Base-by-base conservation (phyloP, 2,888 invertebrate genomes). In the Adela reaumurella region DNA sequence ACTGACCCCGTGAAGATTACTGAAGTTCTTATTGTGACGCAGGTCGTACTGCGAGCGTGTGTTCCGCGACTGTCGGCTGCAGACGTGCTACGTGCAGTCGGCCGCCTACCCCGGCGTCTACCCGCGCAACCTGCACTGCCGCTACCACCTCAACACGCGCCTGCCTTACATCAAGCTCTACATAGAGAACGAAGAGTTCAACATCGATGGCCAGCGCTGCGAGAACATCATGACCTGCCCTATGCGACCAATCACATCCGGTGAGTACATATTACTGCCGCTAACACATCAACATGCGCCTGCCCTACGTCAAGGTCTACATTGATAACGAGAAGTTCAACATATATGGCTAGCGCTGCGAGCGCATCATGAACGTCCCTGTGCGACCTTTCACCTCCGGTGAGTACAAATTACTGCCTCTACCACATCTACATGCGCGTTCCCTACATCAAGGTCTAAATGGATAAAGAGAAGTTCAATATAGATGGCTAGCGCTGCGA, bases 181-280 rank as follows among this genome's bases (percentile, higher is more conserved):
- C 76, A 91, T 94, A 60, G 93, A 94, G 68, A 94, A 94, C 67
- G 93, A 94, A 66, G 93, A 94, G 68, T 94, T 94, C 74, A 94
- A 94, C 67, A 92, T 94, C 58, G 94, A 94, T 60, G 94, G 94
- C 1, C 94, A 94, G 63, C 83, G 94, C 49, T 94, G 94, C 65
- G 94, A 95, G 71, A 94, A 94, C 68, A 92, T 94, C 58, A 94
- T 95, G 90, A 92, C 94, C 1, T 95, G 94, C 62, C 94, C 94
- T 19, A 94, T 94, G 88, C 81, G 94, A 55, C 92, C 93, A 10
- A 93, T 94, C 54, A 92, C 92, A 11, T 92, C 92, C 49, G 92
- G 86, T 83, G 62, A 70, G 68, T 56, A n/a, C n/a, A n/a, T n/a
- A n/a, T n/a, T 8, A 24, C 24, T 94, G 94, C 83, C 89, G 92